Evolutionary conservation across 1,140 invertebrate genomes (phyloP), one percentile per base, ranked within the genome.

Genomic region (Bombus terrestris): DNA sequence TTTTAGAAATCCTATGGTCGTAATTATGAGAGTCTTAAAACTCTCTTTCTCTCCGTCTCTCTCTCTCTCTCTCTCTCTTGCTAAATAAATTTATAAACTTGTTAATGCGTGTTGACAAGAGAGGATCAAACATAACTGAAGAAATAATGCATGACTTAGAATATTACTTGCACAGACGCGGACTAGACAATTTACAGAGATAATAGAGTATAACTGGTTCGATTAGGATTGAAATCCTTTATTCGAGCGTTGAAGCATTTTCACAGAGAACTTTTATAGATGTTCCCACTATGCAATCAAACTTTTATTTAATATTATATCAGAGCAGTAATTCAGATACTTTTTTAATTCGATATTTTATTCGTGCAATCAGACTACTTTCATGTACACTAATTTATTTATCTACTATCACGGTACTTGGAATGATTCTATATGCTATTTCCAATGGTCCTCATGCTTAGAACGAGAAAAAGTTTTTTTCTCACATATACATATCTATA

Each of bases 381-480:
- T 81, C n/a, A 86, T 75, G 13, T 76, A 78, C n/a, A 37, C 37
- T 37, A 72, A 74, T 43, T 79, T 35, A 86, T 72, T 77, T 85
- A 82, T 41, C n/a, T 28, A 86, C 71, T 83, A 47, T 64, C 10
- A 77, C 57, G 28, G 32, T 39, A 62, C 71, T 78, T 80, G 71
- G 86, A 90, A 88, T 88, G 83, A 57, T 86, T 81, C 74, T 86
- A 81, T 9, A 81, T 84, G 81, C 69, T 62, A 53, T 53, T 71
- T 62, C 77, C 66, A 41, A 75, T 92, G 90, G 87, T 88, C 89
- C 88, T 88, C 87, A 71, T 86, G 71, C 88, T 91, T 80, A 86
- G 68, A 92, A 88, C 81, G 76, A 69, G 85, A 86, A 72, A 78
- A 73, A 86, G 8, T 43, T 83, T 85, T 18, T 77, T 41, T 12